phyloP scores from a whole-genome alignment of 1,140 invertebrate species.

The Acromyrmex echinatior region DNA sequence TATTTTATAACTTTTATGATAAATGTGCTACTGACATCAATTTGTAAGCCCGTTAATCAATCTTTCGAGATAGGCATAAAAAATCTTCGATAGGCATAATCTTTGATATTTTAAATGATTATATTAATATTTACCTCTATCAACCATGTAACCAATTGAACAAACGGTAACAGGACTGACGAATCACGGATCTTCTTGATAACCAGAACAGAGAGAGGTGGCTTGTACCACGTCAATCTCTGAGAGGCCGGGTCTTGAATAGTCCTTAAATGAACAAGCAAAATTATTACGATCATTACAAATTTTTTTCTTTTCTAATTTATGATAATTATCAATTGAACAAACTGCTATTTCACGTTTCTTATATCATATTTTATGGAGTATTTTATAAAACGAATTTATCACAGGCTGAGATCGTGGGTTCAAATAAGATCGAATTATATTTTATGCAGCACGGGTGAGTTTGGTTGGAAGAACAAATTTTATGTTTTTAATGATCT shows the following conservation, averaged over 20 bases:
- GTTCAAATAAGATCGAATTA: slow-evolving; percentile 42
- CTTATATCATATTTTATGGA: not conserved
- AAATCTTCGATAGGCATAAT: not conserved
- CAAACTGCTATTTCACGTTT: not conserved
- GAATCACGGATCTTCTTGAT: slow-evolving; percentile 98
- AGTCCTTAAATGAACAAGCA: slow-evolving; percentile 89
- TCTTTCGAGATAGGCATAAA: not conserved
- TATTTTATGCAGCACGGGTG: slow-evolving; percentile 1
- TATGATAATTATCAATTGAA: not conserved
- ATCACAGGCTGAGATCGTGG: slow-evolving; percentile 52
- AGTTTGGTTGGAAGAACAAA: not conserved
- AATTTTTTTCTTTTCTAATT: not conserved
- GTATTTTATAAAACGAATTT: not conserved
- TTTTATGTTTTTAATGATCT: not conserved
- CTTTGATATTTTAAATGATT: not conserved
- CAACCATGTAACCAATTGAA: slow-evolving; percentile 97
- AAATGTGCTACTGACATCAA: not conserved
- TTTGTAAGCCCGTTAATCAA: not conserved
- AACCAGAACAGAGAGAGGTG: slow-evolving; percentile 96
- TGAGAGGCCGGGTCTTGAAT: slow-evolving; percentile 99
- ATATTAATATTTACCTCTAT: slow-evolving; percentile 90
- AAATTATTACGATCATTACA: not conserved
- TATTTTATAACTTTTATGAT: not conserved
- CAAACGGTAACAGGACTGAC: slow-evolving; percentile 95
- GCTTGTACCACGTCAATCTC: slow-evolving; percentile 98